phyloP scores from a whole-genome alignment of 2,888 invertebrate genomes.

The Lapara coniferarum region DNA sequence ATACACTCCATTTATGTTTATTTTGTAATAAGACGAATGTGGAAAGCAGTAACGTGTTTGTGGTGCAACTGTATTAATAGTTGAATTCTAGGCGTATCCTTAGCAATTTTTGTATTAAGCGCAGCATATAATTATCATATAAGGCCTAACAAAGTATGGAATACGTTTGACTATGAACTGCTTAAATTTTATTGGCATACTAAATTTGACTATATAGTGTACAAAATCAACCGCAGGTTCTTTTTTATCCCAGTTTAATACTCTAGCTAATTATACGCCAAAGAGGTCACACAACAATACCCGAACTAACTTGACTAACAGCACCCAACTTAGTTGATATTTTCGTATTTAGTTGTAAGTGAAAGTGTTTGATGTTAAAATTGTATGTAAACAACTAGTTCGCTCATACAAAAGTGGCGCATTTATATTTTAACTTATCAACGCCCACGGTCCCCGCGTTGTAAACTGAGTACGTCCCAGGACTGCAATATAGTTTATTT shows the following conservation, averaged over 20 bases:
- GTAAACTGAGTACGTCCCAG: not conserved
- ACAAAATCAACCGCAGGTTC: not conserved
- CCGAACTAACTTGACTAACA: conserved; percentile 29
- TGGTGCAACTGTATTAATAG: not conserved
- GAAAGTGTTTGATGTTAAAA: conserved; percentile 4
- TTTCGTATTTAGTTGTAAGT: conserved; percentile 23
- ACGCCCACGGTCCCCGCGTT: not conserved
- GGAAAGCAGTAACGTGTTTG: not conserved
- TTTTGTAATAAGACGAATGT: conserved; percentile 3
- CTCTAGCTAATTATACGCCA: not conserved
- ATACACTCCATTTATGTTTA: conserved; percentile 23
- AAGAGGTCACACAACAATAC: not conserved
- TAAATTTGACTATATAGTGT: not conserved
- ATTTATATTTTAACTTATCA: not conserved
- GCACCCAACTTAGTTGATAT: conserved; percentile 34
- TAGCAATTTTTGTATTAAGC: not conserved
- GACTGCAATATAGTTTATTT: not conserved
- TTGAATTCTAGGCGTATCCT: not conserved
- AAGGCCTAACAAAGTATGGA: not conserved
- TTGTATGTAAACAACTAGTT: conserved; percentile 4
- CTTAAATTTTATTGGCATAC: not conserved
- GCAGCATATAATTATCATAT: not conserved
- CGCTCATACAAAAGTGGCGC: not conserved
- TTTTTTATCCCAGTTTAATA: not conserved
- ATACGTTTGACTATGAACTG: not conserved